Base-by-base conservation (phyloP, 2,888 invertebrate species). In the Cyclophora punctaria region DNA sequence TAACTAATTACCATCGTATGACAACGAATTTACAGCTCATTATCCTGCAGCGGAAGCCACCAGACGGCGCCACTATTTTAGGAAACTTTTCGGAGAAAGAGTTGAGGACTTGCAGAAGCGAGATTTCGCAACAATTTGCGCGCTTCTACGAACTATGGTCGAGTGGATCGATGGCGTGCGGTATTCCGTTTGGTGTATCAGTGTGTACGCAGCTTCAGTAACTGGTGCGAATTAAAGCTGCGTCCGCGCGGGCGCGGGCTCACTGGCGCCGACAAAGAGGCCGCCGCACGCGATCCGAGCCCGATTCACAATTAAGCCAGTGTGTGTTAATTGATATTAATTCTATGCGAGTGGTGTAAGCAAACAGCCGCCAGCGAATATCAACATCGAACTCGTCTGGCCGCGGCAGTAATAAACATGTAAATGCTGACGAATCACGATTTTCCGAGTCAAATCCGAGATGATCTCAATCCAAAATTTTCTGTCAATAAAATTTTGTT, bases 311-410 rank as follows among this genome's bases (percentile, higher is more conserved):
- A 87, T 87, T 87, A 87, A 83, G 83, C 78, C 83, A 78, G 86
- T 80, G 85, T 86, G 85, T 83, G 86, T 84, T 87, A 88, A 88
- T 87, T 88, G 86, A 81, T 84, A 86, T 85, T 87, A 88, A 88
- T 85, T 81, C 80, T 71, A 71, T 71, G 67, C 71, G 78, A 73
- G 67, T 82, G 86, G 83, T 71, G 68, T 72, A 83, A 83, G 79
- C 57, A 67, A 53, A 52, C 58, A 63, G 59, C 60, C 56, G 56
- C 47, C 35, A 56, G 68, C 65, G 63, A 58, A 56, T 46, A 44
- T 46, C 42, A 47, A 41, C 48, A 44, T 48, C 48, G 33, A 3
- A 45, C 48, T 2, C 44, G 34, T 7, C 44, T 35, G 41, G 49
- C 47, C 44, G 47, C 49, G 20, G 20, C 20, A 20, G 20, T 20